phyloP scores from a whole-genome alignment of 2,888 invertebrate genomes.

The Cordilura impudica region DNA sequence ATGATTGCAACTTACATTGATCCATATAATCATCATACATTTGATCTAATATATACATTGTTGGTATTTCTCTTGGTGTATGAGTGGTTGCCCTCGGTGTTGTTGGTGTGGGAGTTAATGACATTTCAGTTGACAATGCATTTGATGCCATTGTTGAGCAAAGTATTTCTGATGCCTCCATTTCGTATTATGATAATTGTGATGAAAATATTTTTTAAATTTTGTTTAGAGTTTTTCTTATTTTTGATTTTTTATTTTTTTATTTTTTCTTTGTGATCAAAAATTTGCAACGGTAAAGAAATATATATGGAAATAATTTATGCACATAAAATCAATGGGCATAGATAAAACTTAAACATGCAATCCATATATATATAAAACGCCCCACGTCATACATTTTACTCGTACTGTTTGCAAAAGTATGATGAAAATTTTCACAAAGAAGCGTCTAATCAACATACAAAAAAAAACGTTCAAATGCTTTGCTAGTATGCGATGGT shows the following conservation, averaged over 20 bases:
- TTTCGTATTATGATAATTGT: constrained; percentile 45
- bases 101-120: constrained; percentile 62
- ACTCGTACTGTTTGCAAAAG: not conserved
- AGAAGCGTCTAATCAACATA: not conserved
- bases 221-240: not conserved
- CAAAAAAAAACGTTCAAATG: not conserved
- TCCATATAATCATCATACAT: constrained; percentile 58
- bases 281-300: constrained; percentile 1
- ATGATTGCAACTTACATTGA: constrained; percentile 54
- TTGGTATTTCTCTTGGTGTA: constrained; percentile 65
- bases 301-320: constrained; percentile 1
- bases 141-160: constrained; percentile 24
- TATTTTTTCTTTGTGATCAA: not conserved
- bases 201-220: not conserved
- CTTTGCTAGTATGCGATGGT: not conserved
- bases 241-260: not conserved
- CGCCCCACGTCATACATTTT: constrained; percentile 22
- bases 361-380: constrained; percentile 20
- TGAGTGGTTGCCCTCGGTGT: constrained; percentile 69
- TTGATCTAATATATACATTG: constrained; percentile 72
- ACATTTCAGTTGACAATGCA: constrained; percentile 52
- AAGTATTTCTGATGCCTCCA: constrained; percentile 51
- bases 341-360: constrained; percentile 44
- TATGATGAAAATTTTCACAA: not conserved
- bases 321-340: constrained; percentile 43